These are phyloP conservation scores for Luehdorfia chinensis DNA, from an alignment of 1,140 invertebrate genomes.

Conservation along the genomic window DNA sequence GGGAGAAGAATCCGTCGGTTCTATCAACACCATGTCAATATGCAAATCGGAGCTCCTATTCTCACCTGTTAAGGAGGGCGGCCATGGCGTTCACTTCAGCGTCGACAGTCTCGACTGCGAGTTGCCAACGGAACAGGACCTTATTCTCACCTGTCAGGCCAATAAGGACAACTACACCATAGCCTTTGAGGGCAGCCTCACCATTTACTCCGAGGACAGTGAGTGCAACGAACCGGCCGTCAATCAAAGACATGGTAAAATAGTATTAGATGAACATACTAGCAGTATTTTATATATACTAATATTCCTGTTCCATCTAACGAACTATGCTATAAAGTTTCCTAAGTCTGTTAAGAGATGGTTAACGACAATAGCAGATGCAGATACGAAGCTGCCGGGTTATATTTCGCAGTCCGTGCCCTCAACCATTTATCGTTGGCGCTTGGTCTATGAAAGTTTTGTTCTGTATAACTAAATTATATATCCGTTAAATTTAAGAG, in stretches of 20 bases:
- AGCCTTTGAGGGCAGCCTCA: slow-evolving; percentile 92
- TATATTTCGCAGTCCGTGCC: no score
- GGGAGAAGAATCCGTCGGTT: slow-evolving; percentile 86
- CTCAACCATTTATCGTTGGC: no score
- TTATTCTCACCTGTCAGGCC: slow-evolving; percentile 91
- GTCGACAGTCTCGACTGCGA: slow-evolving; percentile 95
- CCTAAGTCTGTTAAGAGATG: no score
- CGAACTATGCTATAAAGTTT: no score
- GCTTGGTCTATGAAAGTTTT: no score
- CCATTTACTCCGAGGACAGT: slow-evolving; percentile 91
- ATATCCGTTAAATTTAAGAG: no score
- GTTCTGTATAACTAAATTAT: no score
- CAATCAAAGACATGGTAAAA: slow-evolving; percentile 70
- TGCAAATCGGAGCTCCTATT: slow-evolving; percentile 93
- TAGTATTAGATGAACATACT: slow-evolving; percentile 8
- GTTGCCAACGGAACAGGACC: slow-evolving; percentile 84
- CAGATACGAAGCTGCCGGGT: no score
- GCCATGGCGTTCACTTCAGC: slow-evolving; percentile 86
- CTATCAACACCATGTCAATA: slow-evolving; percentile 88
- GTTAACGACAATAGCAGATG: no score
- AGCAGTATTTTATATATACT: no score
- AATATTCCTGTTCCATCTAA: no score
- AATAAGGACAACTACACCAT: slow-evolving; percentile 97
- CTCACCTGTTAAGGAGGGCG: slow-evolving; percentile 91
- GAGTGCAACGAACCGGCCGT: slow-evolving; percentile 67